Evolutionary conservation across 1,140 invertebrate species (phyloP).

Genomic region (Papilio machaon): DNA sequence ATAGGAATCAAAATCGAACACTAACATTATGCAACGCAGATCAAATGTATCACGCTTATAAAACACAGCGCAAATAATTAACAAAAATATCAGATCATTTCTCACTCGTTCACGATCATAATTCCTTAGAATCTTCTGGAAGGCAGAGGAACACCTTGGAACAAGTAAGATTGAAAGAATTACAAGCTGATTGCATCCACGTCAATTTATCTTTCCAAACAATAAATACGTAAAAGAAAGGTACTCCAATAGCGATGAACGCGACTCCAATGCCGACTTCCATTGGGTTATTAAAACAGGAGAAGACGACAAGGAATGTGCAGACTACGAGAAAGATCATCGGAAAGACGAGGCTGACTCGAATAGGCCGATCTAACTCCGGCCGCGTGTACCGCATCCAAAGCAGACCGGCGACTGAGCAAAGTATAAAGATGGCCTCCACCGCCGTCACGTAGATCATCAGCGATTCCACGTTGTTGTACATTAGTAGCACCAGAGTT

Average conservation of each 20-base stretch:
- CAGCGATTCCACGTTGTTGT: constrained; percentile 93
- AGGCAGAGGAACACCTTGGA: constrained; percentile 90
- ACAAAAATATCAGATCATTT: constrained; percentile 30
- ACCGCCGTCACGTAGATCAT: constrained; percentile 98
- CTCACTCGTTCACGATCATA: constrained; percentile 62
- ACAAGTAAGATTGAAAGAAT: constrained; percentile 86
- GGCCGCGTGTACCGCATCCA: constrained; percentile 92
- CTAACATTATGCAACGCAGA: constrained; percentile 43
- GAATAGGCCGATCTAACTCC: constrained; percentile 88
- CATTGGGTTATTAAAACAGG: constrained; percentile 87
- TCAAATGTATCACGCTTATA: constrained; percentile 32
- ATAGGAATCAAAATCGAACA: constrained; percentile 53
- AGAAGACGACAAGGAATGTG: constrained; percentile 92
- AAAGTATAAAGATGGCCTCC: constrained; percentile 95
- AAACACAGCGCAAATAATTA: constrained; percentile 25
- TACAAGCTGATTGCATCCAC: constrained; percentile 82
- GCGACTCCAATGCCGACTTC: constrained; percentile 92
- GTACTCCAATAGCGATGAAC: constrained; percentile 91
- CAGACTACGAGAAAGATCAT: constrained; percentile 93
- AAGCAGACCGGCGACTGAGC: constrained; percentile 93
- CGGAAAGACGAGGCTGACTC: constrained; percentile 89
- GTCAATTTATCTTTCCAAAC: constrained; percentile 89
- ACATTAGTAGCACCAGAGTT: constrained; percentile 91
- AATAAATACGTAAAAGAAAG: constrained; percentile 94
- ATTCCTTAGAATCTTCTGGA: constrained; percentile 83